Evolutionary conservation across 2,888 invertebrate genomes (phyloP), one percentile per base, ranked within the genome.

Genomic region (Calephelis perditalis): DNA sequence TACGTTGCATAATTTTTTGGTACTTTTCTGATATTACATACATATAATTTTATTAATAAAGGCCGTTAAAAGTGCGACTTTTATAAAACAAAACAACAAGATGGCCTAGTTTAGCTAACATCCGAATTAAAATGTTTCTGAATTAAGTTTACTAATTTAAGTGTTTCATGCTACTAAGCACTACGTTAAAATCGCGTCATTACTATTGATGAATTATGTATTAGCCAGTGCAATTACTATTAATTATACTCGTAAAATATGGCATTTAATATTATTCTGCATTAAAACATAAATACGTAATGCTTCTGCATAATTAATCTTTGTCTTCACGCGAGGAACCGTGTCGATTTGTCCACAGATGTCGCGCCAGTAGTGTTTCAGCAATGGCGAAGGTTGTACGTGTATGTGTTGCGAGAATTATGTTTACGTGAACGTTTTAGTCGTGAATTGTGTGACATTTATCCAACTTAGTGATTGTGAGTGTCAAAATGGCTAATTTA

Each of bases 401-500:
- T 71, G 8, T 58, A 56, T 49, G 62, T 65, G 62, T 59, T 62
- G 56, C 58, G 60, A 67, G 64, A 62, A 66, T 61, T 66, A 72
- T 76, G 75, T 80, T 79, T 78, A 82, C 82, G 82, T 78, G 75
- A 79, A 72, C 72, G 67, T 63, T 71, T 65, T 67, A 36, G 11
- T 54, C 52, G 52, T 54, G 52, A 35, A 54, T 64, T 60, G 59
- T 59, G 57, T 63, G 62, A 63, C 61, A 60, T 56, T 67, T 65
- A 66, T 69, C 63, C 52, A 59, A 63, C 59, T 59, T 55, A 36
- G 63, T 65, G 61, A 57, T 63, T 58, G 70, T 67, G 70, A 67
- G 69, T 69, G 69, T 65, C 63, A 74, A 64, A 71, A 89, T 89
- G 89, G 88, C 89, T 40, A 89, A 88, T 70, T 75, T 91, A 70